Evolutionary conservation across 2,797 vertebrate genomes (phyloP).

Genomic region (Scleropages formosus): DNA sequence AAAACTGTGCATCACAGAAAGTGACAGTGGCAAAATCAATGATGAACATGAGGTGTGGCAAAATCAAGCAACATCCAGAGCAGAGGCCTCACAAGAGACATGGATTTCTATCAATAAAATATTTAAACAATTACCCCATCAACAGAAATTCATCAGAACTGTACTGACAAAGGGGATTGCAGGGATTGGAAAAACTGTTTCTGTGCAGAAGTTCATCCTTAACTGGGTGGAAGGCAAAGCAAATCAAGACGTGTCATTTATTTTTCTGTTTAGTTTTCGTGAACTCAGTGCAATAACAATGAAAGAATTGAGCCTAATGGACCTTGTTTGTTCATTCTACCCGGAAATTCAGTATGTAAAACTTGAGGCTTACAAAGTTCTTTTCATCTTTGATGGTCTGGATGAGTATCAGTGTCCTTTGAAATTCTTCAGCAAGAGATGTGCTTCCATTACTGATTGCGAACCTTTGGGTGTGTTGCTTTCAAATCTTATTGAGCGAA

Average conservation of each 20-base stretch:
- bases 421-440: slow-evolving; percentile 29
- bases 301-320: not conserved
- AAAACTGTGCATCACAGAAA: slow-evolving; percentile 13
- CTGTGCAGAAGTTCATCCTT: slow-evolving; percentile 33
- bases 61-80: not conserved
- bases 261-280: slow-evolving; percentile 16
- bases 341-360: not conserved
- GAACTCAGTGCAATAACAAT: not conserved
- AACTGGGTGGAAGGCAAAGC: slow-evolving; percentile 16
- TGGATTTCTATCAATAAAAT: not conserved
- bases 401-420: slow-evolving; percentile 39
- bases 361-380: slow-evolving; percentile 6
- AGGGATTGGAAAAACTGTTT: slow-evolving; percentile 35
- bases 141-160: slow-evolving; percentile 7
- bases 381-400: slow-evolving; percentile 46
- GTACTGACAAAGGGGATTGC: slow-evolving; percentile 29
- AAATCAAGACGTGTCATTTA: slow-evolving; percentile 12
- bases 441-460: not conserved
- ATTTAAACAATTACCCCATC: slow-evolving; percentile 11
- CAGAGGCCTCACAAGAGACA: not conserved
- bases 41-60: not conserved
- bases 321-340: slow-evolving; percentile 6
- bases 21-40: not conserved
- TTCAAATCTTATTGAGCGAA: slow-evolving; percentile 34
- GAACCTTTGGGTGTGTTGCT: slow-evolving; percentile 35